Evolutionary conservation across 2,888 invertebrate genomes (phyloP), one percentile per base, ranked within the genome.

Genomic region (Agrilus biguttatus): DNA sequence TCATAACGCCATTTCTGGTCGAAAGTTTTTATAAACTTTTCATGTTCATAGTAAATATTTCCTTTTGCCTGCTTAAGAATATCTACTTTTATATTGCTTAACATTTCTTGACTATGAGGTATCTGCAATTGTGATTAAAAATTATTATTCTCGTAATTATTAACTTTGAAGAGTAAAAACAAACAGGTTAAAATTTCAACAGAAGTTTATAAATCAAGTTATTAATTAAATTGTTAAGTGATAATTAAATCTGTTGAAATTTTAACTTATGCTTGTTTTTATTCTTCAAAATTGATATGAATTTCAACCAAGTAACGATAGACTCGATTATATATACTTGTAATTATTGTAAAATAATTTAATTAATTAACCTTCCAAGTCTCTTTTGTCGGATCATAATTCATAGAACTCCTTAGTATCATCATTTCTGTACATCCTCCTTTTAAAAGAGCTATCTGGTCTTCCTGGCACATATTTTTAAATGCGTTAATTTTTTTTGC

Each of bases 381-480:
- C 56, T 90, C 83, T 52, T 83, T 78, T 52, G 86, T 87, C 1
- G 81, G 79, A 60, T 95, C 91, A 59, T 92, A 97, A 38, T 86
- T 87, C 72, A 89, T 84, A 0, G 89, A 89, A 50, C 95, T 92
- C 12, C 93, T 74, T 41, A 97, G 74, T 45, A 97, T 84, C 80
- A 97, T 84, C 80, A 97, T 86, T 68, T 97, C 96, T 39, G 91
- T 92, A 59, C 92, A 92, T 1, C 95, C 92, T 1, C 93, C 92
- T 63, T 92, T 93, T 8, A 93, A 65, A 10, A 91, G 68, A 5
- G 77, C 77, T 46, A 90, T 80, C 69, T 96, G 95, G 65, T 96
- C 95, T 54, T 89, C 90, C 58, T 93, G 90, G 59, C 90, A 89
- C 77, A 97, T 83, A 57, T 83, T 85, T 61, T 87, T 86, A 66